Conservation (phyloP, 2,888 invertebrate species). For the Petrophora chlorosata region DNA sequence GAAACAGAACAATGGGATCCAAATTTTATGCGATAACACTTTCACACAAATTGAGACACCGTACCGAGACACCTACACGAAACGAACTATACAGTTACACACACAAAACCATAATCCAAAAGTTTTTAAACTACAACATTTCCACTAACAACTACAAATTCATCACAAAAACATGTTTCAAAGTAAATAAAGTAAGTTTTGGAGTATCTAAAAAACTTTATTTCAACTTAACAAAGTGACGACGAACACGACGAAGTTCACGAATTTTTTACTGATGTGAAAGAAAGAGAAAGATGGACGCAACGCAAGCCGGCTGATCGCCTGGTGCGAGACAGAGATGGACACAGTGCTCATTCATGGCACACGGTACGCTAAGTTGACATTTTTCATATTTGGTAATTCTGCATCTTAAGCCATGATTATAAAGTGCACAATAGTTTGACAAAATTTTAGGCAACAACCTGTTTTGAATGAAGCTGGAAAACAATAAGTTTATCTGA, state of each 20-base stretch:
- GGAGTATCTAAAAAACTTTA: slow-evolving; percentile 26
- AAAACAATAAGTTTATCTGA: not conserved
- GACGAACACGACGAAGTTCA: slow-evolving; percentile 60
- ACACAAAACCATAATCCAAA: slow-evolving; percentile 23
- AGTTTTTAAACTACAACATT: slow-evolving; percentile 45
- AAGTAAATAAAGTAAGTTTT: slow-evolving; percentile 19
- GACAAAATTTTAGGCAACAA: not conserved
- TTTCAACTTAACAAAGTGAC: slow-evolving; percentile 56
- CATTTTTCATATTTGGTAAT: not conserved
- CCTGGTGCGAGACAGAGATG: not conserved
- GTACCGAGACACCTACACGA: slow-evolving; percentile 77
- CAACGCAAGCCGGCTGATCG: slow-evolving; percentile 42
- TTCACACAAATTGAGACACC: slow-evolving; percentile 75
- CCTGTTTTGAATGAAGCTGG: slow-evolving; percentile 5
- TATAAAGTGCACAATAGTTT: not conserved
- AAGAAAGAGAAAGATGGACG: slow-evolving; percentile 41
- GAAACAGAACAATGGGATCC: slow-evolving; percentile 81
- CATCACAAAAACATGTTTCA: slow-evolving; percentile 28
- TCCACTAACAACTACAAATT: not conserved
- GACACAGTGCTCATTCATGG: slow-evolving; percentile 3
- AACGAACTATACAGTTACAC: slow-evolving; percentile 70
- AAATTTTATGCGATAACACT: slow-evolving; percentile 82
- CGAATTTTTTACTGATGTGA: slow-evolving; percentile 61
- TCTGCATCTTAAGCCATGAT: not conserved
- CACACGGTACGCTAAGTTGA: slow-evolving; percentile 11